These are phyloP conservation scores for Neosalanx taihuensis DNA, from an alignment of 2,797 vertebrate genomes.

Conservation along the genomic window DNA sequence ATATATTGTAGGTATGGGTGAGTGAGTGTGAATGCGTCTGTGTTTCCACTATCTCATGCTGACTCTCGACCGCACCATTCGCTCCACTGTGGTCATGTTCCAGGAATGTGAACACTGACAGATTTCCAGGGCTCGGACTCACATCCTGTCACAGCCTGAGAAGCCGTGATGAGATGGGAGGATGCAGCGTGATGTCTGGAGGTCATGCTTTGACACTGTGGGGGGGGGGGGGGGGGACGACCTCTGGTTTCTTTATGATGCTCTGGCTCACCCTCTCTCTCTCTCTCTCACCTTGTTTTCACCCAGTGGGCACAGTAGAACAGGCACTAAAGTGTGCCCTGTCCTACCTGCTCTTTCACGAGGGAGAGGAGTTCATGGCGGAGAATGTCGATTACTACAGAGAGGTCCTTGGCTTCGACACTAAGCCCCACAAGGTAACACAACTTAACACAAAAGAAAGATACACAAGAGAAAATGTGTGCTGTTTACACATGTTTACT, in stretches of 20 bases:
- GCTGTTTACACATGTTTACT: neutral
- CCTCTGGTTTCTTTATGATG: neutral
- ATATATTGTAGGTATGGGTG: neutral
- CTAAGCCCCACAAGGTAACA: slow-evolving; percentile 82
- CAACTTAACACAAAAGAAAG: neutral
- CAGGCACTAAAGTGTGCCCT: slow-evolving; percentile 85
- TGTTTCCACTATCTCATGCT: slow-evolving; percentile 53
- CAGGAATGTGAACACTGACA: slow-evolving; percentile 46
- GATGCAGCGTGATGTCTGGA: neutral
- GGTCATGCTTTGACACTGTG: too few species aligned
- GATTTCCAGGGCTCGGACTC: slow-evolving; percentile 26
- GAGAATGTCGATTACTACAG: slow-evolving; percentile 85
- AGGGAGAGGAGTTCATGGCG: slow-evolving; percentile 82
- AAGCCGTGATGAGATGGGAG: too few species aligned
- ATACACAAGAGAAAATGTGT: neutral
- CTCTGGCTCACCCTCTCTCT: neutral
- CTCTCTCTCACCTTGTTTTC: neutral
- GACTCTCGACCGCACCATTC: slow-evolving; percentile 21
- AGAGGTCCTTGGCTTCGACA: slow-evolving; percentile 71
- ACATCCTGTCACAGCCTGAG: neutral
- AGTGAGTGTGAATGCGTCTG: slow-evolving; percentile 10
- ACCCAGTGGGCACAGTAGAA: slow-evolving; percentile 71
- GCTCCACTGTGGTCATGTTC: slow-evolving; percentile 45
- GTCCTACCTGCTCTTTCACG: slow-evolving; percentile 89
- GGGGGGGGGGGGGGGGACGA: neutral